phyloP scores from a whole-genome alignment of 2,888 invertebrate genomes.

The Aphodius granarius region DNA sequence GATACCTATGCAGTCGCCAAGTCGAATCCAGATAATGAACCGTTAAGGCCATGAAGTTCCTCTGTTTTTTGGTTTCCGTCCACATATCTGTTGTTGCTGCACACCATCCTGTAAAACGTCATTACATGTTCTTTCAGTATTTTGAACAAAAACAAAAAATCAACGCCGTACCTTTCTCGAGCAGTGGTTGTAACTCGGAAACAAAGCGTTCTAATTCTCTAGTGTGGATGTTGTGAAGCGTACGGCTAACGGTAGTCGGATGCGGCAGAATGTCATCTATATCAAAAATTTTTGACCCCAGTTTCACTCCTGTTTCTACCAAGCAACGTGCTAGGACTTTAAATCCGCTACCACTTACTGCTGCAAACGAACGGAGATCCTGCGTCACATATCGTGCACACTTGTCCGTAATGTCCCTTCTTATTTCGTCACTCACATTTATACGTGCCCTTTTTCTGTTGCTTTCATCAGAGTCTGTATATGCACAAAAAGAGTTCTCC shows the following conservation, averaged over 20 bases:
- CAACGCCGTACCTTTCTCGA: background rate
- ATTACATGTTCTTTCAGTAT: background rate
- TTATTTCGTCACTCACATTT: constrained; percentile 4
- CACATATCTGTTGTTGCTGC: constrained; percentile 8
- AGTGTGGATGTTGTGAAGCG: background rate
- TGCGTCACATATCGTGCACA: background rate
- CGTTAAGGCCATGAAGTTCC: background rate
- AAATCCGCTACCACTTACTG: background rate
- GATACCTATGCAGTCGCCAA: constrained; percentile 3
- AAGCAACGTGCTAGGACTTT: constrained; percentile 1
- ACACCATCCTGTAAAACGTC: constrained; percentile 3
- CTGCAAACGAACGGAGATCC: constrained; percentile 8
- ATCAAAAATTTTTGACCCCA: background rate
- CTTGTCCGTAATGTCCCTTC: background rate
- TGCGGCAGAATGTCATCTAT: constrained; percentile 3
- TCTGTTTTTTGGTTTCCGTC: background rate
- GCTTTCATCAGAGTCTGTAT: too few relatives aligned
- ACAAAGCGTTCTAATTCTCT: background rate
- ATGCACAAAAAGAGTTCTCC: too few relatives aligned
- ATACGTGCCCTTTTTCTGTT: background rate
- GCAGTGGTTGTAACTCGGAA: background rate
- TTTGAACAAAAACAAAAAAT: background rate
- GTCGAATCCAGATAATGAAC: constrained; percentile 4
- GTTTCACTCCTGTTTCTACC: background rate
- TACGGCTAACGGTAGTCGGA: constrained; percentile 2